Conservation (phyloP, 2,113 vertebrate genomes). For the Melanocharis versteri region DNA sequence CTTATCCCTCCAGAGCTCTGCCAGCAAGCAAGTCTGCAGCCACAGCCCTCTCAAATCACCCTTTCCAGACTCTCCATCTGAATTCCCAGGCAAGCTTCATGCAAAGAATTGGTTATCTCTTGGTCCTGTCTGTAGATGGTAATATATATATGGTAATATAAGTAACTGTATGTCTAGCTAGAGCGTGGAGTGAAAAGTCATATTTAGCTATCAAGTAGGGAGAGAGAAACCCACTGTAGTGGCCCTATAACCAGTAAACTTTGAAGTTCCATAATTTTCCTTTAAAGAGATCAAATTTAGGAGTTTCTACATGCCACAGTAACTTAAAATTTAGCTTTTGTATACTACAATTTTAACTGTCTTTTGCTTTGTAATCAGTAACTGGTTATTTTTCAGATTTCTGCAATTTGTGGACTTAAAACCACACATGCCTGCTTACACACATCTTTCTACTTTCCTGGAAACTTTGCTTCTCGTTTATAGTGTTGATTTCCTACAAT, state of each 20-base stretch:
- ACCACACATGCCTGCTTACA: not conserved
- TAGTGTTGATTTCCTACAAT: not conserved
- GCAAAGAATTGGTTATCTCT: not conserved
- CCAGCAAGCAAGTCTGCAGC: not conserved
- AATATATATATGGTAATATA: no score
- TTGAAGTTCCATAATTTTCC: not conserved
- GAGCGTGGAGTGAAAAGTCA: not conserved
- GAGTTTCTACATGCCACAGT: not conserved
- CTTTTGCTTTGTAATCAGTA: not conserved
- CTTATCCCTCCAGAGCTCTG: not conserved
- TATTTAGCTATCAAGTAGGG: not conserved
- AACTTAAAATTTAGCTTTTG: not conserved
- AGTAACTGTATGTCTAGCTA: not conserved
- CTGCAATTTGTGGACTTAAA: not conserved
- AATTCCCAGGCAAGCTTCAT: not conserved
- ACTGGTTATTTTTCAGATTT: not conserved
- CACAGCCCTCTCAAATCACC: not conserved
- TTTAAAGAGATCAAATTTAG: not conserved
- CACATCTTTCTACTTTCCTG: not conserved
- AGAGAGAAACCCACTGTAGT: not conserved
- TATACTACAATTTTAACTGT: not conserved
- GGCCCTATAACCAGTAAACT: fast-evolving
- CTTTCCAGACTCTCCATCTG: not conserved
- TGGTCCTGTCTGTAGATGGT: not conserved
- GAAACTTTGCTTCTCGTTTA: not conserved